Percentiles rank a stretch among this genome's conserved stretches.
Conservation (phyloP, 37 sponge, comb jelly and placozoan species). For the Diacarnus erythraeanus region DNA sequence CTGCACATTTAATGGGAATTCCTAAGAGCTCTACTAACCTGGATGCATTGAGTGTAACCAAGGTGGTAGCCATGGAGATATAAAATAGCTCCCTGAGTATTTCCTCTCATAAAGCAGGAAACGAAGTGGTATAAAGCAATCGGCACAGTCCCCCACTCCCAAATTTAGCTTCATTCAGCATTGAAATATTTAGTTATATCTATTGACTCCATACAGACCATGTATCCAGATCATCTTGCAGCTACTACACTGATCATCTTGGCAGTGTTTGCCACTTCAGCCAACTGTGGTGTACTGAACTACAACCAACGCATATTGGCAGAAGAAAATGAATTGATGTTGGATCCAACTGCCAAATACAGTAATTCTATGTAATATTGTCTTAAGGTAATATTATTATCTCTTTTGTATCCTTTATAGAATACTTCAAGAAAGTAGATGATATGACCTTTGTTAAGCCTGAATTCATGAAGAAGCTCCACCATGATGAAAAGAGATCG, state of each 20-base stretch:
- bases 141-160: too few relatives aligned
- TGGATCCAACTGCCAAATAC: not conserved
- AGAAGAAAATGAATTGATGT: not conserved
- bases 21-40: too few relatives aligned
- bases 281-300: not conserved
- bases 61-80: too few relatives aligned
- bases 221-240: not conserved
- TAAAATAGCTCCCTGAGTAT: too few relatives aligned
- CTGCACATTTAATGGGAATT: too few relatives aligned
- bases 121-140: too few relatives aligned
- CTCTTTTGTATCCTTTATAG: not conserved
- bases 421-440: not conserved
- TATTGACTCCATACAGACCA: too few relatives aligned
- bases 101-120: too few relatives aligned
- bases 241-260: not conserved
- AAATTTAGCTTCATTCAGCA: too few relatives aligned
- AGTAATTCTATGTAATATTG: not conserved
- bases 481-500: not conserved
- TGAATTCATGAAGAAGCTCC: not conserved
- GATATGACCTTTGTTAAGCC: not conserved
- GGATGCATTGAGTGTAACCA: too few relatives aligned
- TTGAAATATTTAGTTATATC: too few relatives aligned
- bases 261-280: not conserved
- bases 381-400: not conserved
- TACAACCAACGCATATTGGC: not conserved